phyloP scores from a whole-genome alignment of 2,113 vertebrate genomes.

The Brachirus orientalis region DNA sequence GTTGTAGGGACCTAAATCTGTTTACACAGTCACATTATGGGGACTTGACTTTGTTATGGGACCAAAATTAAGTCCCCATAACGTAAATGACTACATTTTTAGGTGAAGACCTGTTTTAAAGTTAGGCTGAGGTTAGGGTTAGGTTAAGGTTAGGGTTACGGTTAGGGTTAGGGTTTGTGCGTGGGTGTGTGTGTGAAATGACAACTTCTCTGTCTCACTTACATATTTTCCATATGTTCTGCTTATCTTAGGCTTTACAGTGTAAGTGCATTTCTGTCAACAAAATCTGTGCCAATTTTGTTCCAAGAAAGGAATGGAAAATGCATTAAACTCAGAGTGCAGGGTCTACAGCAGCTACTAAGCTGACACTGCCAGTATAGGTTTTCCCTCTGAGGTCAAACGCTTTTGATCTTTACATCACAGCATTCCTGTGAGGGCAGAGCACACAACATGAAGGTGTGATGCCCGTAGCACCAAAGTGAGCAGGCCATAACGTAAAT shows the following conservation, averaged over 20 bases:
- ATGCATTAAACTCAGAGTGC: neutral
- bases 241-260: conserved; percentile 9
- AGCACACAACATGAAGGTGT: conserved; percentile 68
- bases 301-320: conserved; percentile 9
- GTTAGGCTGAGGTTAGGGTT: too few relatives aligned
- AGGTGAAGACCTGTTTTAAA: too few relatives aligned
- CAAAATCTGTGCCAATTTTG: conserved; percentile 11
- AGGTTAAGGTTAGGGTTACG: too few relatives aligned
- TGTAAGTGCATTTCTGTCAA: conserved; percentile 47
- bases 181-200: neutral
- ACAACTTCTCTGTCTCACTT: conserved; percentile 1
- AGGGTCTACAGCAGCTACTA: neutral
- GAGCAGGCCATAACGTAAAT: too few relatives aligned
- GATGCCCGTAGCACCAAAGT: conserved; percentile 74
- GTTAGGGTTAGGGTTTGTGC: too few relatives aligned
- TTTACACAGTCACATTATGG: too few relatives aligned
- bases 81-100: too few relatives aligned
- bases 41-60: too few relatives aligned
- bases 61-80: too few relatives aligned
- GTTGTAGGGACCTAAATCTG: too few relatives aligned
- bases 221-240: neutral
- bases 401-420: conserved; percentile 64
- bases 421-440: conserved; percentile 65
- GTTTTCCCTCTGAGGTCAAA: conserved; percentile 59
- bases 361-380: conserved; percentile 33